A percentile compares a stretch with the other conserved stretches of the same genome.
Evolutionary conservation across 2,797 vertebrate genomes (phyloP).

Genomic region (Megaceryle alcyon): DNA sequence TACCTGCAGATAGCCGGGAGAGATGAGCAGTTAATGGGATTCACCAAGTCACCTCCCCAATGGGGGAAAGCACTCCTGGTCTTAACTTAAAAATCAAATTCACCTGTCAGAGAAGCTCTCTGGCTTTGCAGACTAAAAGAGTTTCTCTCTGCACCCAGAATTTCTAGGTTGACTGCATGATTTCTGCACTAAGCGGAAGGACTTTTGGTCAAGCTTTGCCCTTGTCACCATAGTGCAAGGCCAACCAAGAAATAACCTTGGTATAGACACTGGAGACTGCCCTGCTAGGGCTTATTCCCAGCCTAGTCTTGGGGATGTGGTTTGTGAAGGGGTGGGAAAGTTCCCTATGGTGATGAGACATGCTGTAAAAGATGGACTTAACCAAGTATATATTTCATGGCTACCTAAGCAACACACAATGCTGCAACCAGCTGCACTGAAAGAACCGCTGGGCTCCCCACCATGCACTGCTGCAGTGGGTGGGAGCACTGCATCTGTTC

Average conservation of each 20-base stretch:
- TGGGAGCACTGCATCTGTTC: rapidly evolving
- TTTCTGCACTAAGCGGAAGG: neutral
- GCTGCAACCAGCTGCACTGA: rapidly evolving
- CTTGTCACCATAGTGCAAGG: neutral
- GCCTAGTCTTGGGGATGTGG: rapidly evolving
- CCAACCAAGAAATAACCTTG: neutral
- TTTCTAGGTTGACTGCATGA: neutral
- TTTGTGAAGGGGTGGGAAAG: neutral
- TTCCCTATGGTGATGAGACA: neutral
- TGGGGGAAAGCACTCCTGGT: neutral
- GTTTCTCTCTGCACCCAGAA: neutral
- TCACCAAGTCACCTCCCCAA: neutral
- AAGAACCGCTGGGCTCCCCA: neutral
- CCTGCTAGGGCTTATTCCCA: neutral
- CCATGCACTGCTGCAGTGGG: rapidly evolving
- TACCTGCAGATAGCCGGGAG: conserved; percentile 40
- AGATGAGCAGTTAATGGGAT: conserved; percentile 50
- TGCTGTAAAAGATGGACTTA: neutral
- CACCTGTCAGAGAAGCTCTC: neutral
- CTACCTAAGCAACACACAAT: rapidly evolving
- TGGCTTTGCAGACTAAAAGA: neutral
- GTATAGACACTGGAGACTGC: rapidly evolving
- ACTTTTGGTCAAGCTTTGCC: neutral
- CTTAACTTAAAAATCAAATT: conserved; percentile 34
- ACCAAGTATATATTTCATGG: neutral